Conservation (phyloP, 2,888 invertebrate species). For the Corbicula japonica region DNA sequence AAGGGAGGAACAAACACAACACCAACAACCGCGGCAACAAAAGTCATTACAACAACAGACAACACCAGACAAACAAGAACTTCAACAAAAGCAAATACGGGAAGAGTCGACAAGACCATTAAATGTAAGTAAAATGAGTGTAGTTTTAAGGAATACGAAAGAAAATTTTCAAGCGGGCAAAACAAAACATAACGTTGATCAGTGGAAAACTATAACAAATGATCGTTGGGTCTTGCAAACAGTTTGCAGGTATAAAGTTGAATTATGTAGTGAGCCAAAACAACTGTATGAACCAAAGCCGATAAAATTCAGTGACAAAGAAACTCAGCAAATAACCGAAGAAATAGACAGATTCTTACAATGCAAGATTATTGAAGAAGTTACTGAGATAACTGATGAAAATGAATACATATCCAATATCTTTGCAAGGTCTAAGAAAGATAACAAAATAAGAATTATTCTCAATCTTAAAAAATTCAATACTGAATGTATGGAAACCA, state of each 20-base stretch:
- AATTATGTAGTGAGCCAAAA: neutral
- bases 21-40: too few relatives aligned
- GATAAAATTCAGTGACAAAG: neutral
- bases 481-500: too few relatives aligned
- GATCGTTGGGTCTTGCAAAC: conserved; percentile 12
- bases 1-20: too few relatives aligned
- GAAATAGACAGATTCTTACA: neutral
- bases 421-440: conserved; percentile 4
- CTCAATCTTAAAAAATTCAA: too few relatives aligned
- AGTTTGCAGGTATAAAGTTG: neutral
- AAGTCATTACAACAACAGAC: too few relatives aligned
- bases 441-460: neutral
- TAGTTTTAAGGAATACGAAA: neutral
- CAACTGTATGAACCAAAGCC: neutral
- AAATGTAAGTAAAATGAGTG: neutral
- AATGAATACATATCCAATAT: conserved; percentile 4
- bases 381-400: too few relatives aligned
- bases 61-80: too few relatives aligned
- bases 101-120: too few relatives aligned
- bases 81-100: too few relatives aligned
- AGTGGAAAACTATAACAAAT: neutral
- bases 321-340: neutral
- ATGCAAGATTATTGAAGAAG: neutral
- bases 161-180: neutral
- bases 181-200: neutral